Percentiles rank a stretch among this genome's conserved stretches.
phyloP scores from a whole-genome alignment of 2,113 vertebrate species.

The Vulpes vulpes region DNA sequence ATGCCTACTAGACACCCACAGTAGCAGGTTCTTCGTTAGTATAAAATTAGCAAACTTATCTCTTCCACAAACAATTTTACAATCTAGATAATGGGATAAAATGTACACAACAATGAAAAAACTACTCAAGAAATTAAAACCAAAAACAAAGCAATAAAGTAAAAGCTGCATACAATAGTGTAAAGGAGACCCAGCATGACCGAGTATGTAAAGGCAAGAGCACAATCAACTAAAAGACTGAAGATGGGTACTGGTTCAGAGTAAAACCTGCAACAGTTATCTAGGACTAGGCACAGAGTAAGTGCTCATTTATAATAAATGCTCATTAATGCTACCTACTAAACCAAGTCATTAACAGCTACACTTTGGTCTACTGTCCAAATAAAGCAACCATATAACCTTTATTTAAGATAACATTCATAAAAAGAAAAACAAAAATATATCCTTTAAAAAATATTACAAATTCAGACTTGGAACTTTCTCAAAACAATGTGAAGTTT shows the following conservation, averaged over 20 bases:
- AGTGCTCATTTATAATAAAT: neutral
- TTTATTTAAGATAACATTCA: neutral
- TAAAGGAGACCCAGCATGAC: neutral
- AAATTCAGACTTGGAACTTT: neutral
- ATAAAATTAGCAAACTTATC: slow-evolving; percentile 58
- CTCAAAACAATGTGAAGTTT: slow-evolving; percentile 27
- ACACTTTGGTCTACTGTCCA: neutral
- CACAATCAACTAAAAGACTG: neutral
- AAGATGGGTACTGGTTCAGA: neutral
- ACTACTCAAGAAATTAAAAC: slow-evolving; percentile 42
- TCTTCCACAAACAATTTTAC: slow-evolving; percentile 43
- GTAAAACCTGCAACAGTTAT: neutral
- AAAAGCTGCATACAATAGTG: neutral
- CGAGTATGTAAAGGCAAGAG: neutral
- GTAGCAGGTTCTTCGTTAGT: neutral
- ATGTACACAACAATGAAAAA: neutral
- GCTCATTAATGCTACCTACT: neutral
- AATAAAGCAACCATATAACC: neutral
- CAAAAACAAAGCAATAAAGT: neutral
- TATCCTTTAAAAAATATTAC: neutral
- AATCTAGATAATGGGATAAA: slow-evolving; percentile 32
- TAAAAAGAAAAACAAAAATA: slow-evolving; percentile 22
- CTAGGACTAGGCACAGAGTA: neutral
- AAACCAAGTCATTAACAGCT: neutral
- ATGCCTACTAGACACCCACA: slow-evolving; percentile 78